phyloP scores from a whole-genome alignment of 64 coral and sea anemone genomes.

The Hydrozoanthus tunicans region DNA sequence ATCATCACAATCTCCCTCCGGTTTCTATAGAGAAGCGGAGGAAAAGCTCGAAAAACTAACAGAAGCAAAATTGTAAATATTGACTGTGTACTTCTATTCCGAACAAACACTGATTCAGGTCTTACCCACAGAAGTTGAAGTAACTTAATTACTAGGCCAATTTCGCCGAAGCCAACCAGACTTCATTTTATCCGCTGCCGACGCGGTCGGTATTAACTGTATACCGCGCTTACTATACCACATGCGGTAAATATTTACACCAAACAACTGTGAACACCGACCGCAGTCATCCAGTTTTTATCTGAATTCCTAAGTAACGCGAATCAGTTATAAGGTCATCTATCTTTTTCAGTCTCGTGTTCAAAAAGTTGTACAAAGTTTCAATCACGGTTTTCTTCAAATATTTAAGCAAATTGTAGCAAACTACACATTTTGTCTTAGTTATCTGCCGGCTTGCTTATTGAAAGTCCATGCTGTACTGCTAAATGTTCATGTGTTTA shows the following conservation, averaged over 20 bases:
- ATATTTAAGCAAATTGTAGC: not conserved
- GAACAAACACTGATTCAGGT: not conserved
- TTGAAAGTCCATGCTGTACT: not conserved
- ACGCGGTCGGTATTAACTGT: too few species aligned
- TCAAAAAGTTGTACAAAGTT: not conserved
- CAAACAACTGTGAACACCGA: not conserved
- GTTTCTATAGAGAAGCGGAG: too few species aligned
- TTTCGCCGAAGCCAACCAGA: not conserved
- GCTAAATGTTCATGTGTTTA: slow-evolving; percentile 12
- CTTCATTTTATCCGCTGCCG: not conserved
- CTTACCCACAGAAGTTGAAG: not conserved
- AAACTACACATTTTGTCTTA: not conserved
- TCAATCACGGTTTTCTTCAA: not conserved
- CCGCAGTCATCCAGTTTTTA: not conserved
- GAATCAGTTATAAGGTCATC: not conserved
- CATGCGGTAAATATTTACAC: not conserved
- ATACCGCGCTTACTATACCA: not conserved
- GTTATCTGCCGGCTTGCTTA: not conserved
- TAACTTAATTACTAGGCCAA: not conserved
- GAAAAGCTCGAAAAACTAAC: too few species aligned
- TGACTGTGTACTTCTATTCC: not conserved
- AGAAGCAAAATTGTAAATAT: too few species aligned
- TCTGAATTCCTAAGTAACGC: not conserved
- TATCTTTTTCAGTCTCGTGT: not conserved
- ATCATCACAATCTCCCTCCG: too few species aligned